Percentiles rank a stretch among this genome's conserved stretches.
phyloP scores from a whole-genome alignment of 1,140 invertebrate species.

The Habropoda laboriosa region DNA sequence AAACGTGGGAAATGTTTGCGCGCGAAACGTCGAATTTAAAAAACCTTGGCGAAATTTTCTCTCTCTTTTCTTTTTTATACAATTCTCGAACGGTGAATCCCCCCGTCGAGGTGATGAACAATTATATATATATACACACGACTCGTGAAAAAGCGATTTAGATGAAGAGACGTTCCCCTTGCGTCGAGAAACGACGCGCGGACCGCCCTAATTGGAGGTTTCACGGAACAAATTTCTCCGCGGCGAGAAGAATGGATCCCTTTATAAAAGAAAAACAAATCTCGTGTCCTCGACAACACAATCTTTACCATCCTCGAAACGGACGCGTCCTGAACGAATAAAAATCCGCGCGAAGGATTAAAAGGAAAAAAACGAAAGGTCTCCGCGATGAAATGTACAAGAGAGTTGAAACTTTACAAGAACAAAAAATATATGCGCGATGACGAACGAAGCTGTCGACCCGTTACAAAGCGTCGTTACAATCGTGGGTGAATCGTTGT shows the following conservation, averaged over 20 bases:
- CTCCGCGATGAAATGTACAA: not conserved
- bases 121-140: slow-evolving; percentile 41
- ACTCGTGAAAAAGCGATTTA: slow-evolving; percentile 24
- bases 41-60: slow-evolving; percentile 14
- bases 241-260: no score
- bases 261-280: no score
- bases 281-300: no score
- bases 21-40: slow-evolving; percentile 34
- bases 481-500: no score
- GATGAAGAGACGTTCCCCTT: slow-evolving; percentile 24
- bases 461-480: no score
- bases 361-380: not conserved
- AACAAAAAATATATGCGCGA: not conserved
- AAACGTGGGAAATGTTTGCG: slow-evolving; percentile 12
- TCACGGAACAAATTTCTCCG: no score
- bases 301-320: not conserved
- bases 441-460: slow-evolving; percentile 1
- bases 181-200: no score
- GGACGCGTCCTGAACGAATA: not conserved
- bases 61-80: slow-evolving; percentile 16
- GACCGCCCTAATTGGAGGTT: no score
- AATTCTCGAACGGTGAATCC: not conserved
- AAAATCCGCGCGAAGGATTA: not conserved
- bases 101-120: slow-evolving; percentile 9
- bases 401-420: not conserved